Evolutionary conservation across 2,888 invertebrate species (phyloP), one percentile per base, ranked within the genome.

Genomic region (Acanthosepion lycidas): DNA sequence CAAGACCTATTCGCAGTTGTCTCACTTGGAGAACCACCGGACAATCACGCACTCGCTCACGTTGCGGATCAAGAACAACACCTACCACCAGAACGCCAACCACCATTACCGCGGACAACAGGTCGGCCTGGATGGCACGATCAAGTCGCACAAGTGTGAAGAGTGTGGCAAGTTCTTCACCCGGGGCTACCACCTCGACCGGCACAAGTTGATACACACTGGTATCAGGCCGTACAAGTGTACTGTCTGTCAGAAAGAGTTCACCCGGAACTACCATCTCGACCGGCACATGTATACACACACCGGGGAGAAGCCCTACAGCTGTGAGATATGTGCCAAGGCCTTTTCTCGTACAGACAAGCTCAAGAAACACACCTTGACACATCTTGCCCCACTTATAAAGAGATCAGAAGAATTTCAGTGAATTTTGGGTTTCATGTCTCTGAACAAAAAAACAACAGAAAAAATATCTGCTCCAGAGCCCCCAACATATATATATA

Each of bases 161-260:
- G 28, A 53, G 23, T 93, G 93, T 18, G 49, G 93, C 3, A 93
- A 93, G n/a, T 53, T n/a, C 18, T 93, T 93, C 93, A 51, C 28
- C 6, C 49, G 93, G 6, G 48, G 53, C 33, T 51, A 93, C 93
- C 93, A 93, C 18, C 93, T 93, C 12, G 51, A 93, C 28, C 93
- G 93, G 6, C 93, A 93, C 53, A 49, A 53, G n/a, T 5, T 93
- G 93, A 93, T 51, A 1, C 93, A 93, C 2, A 93, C 51, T 5
- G 93, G 93, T 6, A 53, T 53, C n/a, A 51, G 53, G 93, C 93
- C 93, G 28, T 93, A 53, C 53, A 93, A 93, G 93, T 93, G 93
- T 51, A 93, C 28, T 5, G 51, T 93, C 18, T 93, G 93, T 9
- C 18, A 26, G 28, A 93, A 51, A 28, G 53, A 4, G n/a, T 93